A percentile compares a stretch with the other conserved stretches of the same genome.
Evolutionary conservation across 2,888 invertebrate species (phyloP).

Genomic region (Nebria salina): DNA sequence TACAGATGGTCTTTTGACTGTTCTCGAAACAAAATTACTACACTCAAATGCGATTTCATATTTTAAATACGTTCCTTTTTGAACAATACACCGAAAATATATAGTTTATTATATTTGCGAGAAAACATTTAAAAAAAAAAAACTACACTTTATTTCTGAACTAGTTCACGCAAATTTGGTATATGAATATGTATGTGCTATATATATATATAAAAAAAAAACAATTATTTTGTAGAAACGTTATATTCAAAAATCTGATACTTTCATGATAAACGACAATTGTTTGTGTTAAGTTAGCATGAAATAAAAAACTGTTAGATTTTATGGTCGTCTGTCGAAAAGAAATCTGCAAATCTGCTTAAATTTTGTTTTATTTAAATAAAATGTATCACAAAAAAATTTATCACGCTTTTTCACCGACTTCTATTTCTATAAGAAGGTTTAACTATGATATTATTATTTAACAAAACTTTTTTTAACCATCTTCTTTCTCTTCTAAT

Average conservation of each 20-base stretch:
- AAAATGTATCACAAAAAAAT: not conserved
- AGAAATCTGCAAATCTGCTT: not conserved
- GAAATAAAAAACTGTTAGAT: not conserved
- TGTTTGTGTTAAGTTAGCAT: constrained; percentile 1
- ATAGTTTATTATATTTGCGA: too few species aligned
- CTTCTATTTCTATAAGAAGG: too few species aligned
- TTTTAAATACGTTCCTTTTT: not conserved
- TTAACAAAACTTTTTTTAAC: too few species aligned
- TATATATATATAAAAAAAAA: not conserved
- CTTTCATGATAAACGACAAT: constrained; percentile 1
- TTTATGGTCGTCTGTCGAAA: not conserved
- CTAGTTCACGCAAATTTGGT: not conserved
- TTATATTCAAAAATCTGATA: not conserved
- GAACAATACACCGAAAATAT: not conserved
- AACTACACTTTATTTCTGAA: not conserved
- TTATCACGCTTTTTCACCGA: too few species aligned
- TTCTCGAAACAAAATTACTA: not conserved
- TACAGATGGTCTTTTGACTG: not conserved
- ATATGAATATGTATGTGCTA: not conserved
- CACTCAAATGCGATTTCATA: not conserved
- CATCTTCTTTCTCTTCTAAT: too few species aligned
- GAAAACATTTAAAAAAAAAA: too few species aligned
- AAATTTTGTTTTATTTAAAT: not conserved
- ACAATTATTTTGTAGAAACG: not conserved
- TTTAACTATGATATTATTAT: too few species aligned